Conservation (phyloP, 2,797 vertebrate genomes). For the Myripristis murdjan region DNA sequence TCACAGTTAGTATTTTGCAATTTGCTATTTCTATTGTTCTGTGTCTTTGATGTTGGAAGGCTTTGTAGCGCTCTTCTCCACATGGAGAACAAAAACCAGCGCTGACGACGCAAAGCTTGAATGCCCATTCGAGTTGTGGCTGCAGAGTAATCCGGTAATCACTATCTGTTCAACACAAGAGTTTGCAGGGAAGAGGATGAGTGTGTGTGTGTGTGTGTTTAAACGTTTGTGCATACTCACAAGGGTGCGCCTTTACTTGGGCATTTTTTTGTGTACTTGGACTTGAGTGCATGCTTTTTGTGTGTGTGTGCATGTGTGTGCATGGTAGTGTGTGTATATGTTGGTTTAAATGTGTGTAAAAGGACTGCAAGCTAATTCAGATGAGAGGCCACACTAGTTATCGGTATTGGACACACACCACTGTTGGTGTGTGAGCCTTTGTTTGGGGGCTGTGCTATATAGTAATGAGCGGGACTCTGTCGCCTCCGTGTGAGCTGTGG, state of each 20-base stretch:
- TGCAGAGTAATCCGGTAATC: slow-evolving; percentile 71
- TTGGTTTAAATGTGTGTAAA: slow-evolving; percentile 51
- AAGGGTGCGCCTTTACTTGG: slow-evolving; percentile 20
- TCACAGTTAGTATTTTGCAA: slow-evolving; percentile 43
- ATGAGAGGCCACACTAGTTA: slow-evolving; percentile 81
- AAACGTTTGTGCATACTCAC: neutral
- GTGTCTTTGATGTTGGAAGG: slow-evolving; percentile 62
- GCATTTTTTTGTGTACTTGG: slow-evolving; percentile 1
- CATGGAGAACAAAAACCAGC: slow-evolving; percentile 67
- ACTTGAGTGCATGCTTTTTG: slow-evolving; percentile 19
- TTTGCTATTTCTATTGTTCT: slow-evolving; percentile 56
- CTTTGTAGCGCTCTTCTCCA: slow-evolving; percentile 59
- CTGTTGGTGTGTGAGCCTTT: slow-evolving; percentile 79
- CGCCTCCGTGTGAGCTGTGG: slow-evolving; percentile 81
- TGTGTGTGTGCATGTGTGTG: slow-evolving; percentile 37
- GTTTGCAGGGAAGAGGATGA: slow-evolving; percentile 56
- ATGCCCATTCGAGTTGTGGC: slow-evolving; percentile 62
- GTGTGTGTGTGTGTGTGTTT: slow-evolving; percentile 21
- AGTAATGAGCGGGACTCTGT: slow-evolving; percentile 85
- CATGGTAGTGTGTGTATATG: slow-evolving; percentile 14
- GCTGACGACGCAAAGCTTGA: slow-evolving; percentile 71
- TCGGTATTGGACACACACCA: slow-evolving; percentile 78
- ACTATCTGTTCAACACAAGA: slow-evolving; percentile 66
- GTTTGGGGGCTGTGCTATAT: slow-evolving; percentile 81
- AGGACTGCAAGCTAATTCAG: slow-evolving; percentile 78